Evolutionary conservation across 23 tunicate species (phyloP).

Genomic region (Aplidium turbinatum): DNA sequence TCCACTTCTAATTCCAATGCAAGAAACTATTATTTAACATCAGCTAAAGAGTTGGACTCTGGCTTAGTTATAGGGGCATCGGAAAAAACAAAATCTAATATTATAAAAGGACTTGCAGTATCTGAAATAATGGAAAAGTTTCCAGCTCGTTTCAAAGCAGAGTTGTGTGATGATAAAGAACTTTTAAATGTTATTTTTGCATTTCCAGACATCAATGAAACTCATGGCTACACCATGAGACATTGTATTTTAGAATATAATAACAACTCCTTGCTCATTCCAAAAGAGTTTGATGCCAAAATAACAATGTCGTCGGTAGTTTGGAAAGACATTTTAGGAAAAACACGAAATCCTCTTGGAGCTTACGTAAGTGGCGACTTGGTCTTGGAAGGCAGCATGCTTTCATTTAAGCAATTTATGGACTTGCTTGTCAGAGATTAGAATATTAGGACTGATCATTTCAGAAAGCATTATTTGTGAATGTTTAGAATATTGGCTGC

Average conservation of each 20-base stretch:
- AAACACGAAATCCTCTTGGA: constrained; percentile 1
- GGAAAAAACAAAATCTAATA: not conserved
- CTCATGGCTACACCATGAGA: constrained; percentile 40
- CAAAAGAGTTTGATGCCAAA: constrained; percentile 29
- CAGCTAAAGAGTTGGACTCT: constrained; percentile 39
- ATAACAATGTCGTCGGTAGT: constrained; percentile 12
- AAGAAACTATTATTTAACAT: constrained; percentile 71
- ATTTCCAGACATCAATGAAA: constrained; percentile 28
- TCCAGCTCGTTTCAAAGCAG: constrained; percentile 38
- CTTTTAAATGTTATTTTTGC: constrained; percentile 10
- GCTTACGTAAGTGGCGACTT: constrained; percentile 23
- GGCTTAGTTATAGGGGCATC: constrained; percentile 8
- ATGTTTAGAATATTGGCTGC: too few relatives aligned
- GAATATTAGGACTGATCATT: too few relatives aligned
- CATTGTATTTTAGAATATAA: constrained; percentile 46
- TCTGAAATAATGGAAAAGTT: constrained; percentile 1
- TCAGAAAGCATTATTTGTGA: too few relatives aligned
- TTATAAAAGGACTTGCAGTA: not conserved
- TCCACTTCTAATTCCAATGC: constrained; percentile 48
- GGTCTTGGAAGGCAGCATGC: constrained; percentile 28
- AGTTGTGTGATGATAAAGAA: constrained; percentile 30
- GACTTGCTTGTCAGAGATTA: constrained; percentile 19
- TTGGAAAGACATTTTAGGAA: constrained; percentile 20
- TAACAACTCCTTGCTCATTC: not conserved
- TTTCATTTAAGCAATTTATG: constrained; percentile 33